phyloP scores from a whole-genome alignment of 2,888 invertebrate species.

The Agrenia bidenticulata region DNA sequence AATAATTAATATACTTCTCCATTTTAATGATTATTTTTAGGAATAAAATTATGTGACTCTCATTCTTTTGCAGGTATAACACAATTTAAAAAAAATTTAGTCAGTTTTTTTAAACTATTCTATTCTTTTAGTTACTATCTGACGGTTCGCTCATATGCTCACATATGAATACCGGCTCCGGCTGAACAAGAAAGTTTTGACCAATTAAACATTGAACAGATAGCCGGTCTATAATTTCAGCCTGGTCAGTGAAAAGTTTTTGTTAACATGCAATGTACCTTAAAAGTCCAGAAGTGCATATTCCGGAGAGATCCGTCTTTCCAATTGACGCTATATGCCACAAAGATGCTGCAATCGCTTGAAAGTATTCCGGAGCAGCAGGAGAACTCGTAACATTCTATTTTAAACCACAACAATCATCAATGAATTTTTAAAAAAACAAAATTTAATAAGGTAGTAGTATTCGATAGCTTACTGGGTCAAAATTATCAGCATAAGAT shows the following conservation, averaged over 20 bases:
- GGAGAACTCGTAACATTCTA: constrained; percentile 32
- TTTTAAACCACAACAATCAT: too few relatives aligned
- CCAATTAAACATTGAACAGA: too few relatives aligned
- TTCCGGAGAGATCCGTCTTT: constrained; percentile 65
- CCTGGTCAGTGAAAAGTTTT: neutral
- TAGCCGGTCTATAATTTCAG: too few relatives aligned
- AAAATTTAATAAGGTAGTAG: neutral
- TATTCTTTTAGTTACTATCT: too few relatives aligned
- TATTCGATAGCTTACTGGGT: constrained; percentile 36
- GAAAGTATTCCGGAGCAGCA: constrained; percentile 51
- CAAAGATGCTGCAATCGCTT: constrained; percentile 71
- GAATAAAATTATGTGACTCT: too few relatives aligned
- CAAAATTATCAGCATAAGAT: constrained; percentile 43
- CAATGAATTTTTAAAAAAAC: neutral
- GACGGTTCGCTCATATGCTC: too few relatives aligned
- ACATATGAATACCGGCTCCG: too few relatives aligned
- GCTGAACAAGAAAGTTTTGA: too few relatives aligned
- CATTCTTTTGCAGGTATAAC: neutral
- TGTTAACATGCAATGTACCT: constrained; percentile 60
- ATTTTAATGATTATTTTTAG: too few relatives aligned
- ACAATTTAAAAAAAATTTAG: neutral
- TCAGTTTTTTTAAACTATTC: neutral
- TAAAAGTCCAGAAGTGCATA: constrained; percentile 74
- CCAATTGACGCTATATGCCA: constrained; percentile 69
- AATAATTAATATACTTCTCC: too few relatives aligned